A percentile compares a stretch with the other conserved stretches of the same genome.
Evolutionary conservation across 2,888 invertebrate genomes (phyloP).

Genomic region (Beris chalybata): DNA sequence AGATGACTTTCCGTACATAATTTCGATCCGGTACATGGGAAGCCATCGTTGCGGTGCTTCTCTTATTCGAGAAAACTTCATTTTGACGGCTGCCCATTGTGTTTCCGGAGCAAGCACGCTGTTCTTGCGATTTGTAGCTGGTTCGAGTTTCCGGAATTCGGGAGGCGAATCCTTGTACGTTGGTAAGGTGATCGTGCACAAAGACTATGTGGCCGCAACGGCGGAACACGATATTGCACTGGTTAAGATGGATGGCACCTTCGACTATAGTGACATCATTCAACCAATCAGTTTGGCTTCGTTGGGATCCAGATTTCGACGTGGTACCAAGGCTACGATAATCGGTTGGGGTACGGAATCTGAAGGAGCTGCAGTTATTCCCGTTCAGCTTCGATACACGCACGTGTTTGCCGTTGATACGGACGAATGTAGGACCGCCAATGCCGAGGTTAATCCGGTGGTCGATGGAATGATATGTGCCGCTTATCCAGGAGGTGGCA

Average conservation of each 20-base stretch:
- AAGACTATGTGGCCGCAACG: constrained; percentile 52
- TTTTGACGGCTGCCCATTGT: constrained; percentile 62
- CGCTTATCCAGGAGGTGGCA: constrained; percentile 54
- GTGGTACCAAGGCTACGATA: constrained; percentile 45
- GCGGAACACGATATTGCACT: constrained; percentile 62
- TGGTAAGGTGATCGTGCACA: constrained; percentile 54
- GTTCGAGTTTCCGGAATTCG: constrained; percentile 51
- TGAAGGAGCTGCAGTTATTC: constrained; percentile 43
- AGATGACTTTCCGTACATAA: constrained; percentile 33
- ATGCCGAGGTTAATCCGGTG: constrained; percentile 54
- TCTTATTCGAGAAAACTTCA: constrained; percentile 55
- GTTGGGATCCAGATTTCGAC: constrained; percentile 39
- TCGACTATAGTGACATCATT: constrained; percentile 44
- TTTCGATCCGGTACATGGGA: constrained; percentile 44
- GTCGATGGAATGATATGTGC: constrained; percentile 62
- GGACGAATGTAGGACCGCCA: constrained; percentile 56
- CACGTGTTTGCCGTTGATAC: constrained; percentile 58
- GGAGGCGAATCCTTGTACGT: constrained; percentile 46
- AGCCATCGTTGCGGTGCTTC: constrained; percentile 59
- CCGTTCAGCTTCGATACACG: constrained; percentile 56
- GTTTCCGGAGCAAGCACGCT: constrained; percentile 44
- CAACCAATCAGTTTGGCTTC: constrained; percentile 44
- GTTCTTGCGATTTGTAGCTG: constrained; percentile 53
- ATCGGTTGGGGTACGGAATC: constrained; percentile 50
- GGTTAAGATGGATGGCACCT: constrained; percentile 45